A percentile compares a stretch with the other conserved stretches of the same genome.
Conservation (phyloP, 2,797 vertebrate genomes). For the Protonibea diacanthus region DNA sequence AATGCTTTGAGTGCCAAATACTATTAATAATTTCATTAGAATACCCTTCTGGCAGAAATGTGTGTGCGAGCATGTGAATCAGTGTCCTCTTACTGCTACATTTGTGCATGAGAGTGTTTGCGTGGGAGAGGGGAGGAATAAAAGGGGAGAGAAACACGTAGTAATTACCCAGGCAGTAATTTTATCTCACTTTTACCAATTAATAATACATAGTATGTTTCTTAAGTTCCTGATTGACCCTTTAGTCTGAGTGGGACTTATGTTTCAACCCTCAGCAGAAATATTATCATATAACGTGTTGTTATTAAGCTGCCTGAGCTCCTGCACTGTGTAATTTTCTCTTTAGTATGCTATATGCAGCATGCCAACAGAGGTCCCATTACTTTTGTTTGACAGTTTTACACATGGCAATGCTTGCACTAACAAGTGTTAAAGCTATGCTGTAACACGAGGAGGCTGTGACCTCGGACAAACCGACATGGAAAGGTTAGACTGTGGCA, state of each 20-base stretch:
- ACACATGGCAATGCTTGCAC: constrained; percentile 22
- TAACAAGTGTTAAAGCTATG: constrained; percentile 52
- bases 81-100: constrained; percentile 30
- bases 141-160: constrained; percentile 12
- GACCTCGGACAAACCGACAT: constrained; percentile 16
- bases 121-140: constrained; percentile 27
- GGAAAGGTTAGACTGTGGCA: constrained; percentile 41
- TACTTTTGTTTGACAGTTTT: constrained; percentile 8
- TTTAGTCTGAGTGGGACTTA: constrained; percentile 6
- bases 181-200: constrained; percentile 26
- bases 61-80: constrained; percentile 40
- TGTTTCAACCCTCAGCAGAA: constrained; percentile 8
- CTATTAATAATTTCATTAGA: constrained; percentile 65
- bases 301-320: constrained; percentile 5
- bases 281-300: neutral
- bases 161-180: constrained; percentile 22
- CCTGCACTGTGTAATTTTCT: constrained; percentile 1
- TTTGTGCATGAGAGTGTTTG: constrained; percentile 41
- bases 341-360: neutral
- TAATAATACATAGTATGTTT: neutral
- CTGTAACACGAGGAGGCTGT: constrained; percentile 41
- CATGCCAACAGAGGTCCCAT: constrained; percentile 19
- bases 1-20: constrained; percentile 47
- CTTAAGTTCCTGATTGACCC: neutral
- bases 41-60: constrained; percentile 47